Base-by-base conservation (phyloP, 2,113 vertebrate genomes). In the Zingel zingel region DNA sequence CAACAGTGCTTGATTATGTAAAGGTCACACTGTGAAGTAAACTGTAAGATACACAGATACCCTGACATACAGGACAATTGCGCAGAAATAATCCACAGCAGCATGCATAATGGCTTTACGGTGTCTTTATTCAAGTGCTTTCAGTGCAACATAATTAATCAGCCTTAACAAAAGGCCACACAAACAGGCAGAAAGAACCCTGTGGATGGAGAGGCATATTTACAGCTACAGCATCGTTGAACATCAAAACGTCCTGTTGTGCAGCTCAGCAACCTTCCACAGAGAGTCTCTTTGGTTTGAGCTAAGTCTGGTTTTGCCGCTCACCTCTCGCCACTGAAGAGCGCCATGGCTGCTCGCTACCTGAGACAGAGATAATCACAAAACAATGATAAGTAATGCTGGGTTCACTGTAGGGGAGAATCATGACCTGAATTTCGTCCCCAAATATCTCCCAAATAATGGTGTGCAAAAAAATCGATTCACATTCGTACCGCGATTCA, bases 311-410 rank as follows among this genome's bases (percentile, higher is more conserved):
- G 95, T 92, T 68, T 92, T 94, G 83, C 91, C 86, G 91, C 96
- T 97, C 79, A 97, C 88, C 88, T 96, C 95, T 81, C 94, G 93
- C 98, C 98, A 99, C 66, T 91, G 92, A 74, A 97, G 84, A 78
- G 57, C 84, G 6, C 91, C 83, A 1, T 61, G 63, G 75, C 91
- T 89, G 53, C 62, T 74, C 59, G 50, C 11, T 80, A 92, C 86
- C 94, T 95, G 39, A 64, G 18, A 65, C 7, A 4, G 30, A 83
- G 10, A 71, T 5, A 27, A 74, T 27, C 30, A 58, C 59, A 43
- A 27, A 56, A 65, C 21, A 79, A 53, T 4, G 4, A 33, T 3
- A 19, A 21, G 21, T 16, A 27, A 30, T 48, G n/a, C 45, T 16
- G 15, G 48, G 10, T 18, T 30, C 23, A 30, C 30, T 67, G n/a